Base-by-base conservation (phyloP, 2,888 invertebrate genomes). In the Lingula anatina region DNA sequence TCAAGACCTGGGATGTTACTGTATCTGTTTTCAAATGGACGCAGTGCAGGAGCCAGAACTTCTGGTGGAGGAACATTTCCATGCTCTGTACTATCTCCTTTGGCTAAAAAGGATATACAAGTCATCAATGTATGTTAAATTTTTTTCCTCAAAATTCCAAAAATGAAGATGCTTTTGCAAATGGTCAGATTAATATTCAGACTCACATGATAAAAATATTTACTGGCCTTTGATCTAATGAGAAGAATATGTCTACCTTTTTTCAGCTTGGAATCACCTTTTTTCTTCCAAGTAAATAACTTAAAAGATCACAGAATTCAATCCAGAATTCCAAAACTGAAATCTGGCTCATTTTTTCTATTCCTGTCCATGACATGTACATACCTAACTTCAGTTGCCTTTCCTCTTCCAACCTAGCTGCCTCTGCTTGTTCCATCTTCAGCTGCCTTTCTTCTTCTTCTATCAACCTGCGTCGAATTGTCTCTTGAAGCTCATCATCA, bases 1-100 rank as follows among this genome's bases (percentile, higher is more conserved):
- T 65, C 65, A 45, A 65, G 48, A 23, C 66, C 66, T 27, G 68
- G 65, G 44, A 65, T 65, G 49, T 51, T 54, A 37, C 55, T 51
- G 43, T 60, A 59, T 48, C 53, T 56, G 40, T 59, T 63, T 46
- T 61, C 50, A 52, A 65, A 65, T 28, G 60, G 61, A 42, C 59
- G 59, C 42, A n/a, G n/a, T n/a, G n/a, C n/a, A n/a, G n/a, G n/a
- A n/a, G n/a, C n/a, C n/a, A n/a, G n/a, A n/a, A n/a, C n/a, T n/a
- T n/a, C n/a, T n/a, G n/a, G n/a, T n/a, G n/a, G n/a, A n/a, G n/a
- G n/a, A n/a, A n/a, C n/a, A n/a, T n/a, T n/a, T n/a, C n/a, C n/a
- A n/a, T n/a, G n/a, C n/a, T n/a, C n/a, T n/a, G n/a, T n/a, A n/a
- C n/a, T n/a, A n/a, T n/a, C n/a, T n/a, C n/a, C n/a, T n/a, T n/a